These are phyloP conservation scores for Arremon aurantiirostris DNA, from an alignment of 2,797 vertebrate species.

Conservation along the genomic window DNA sequence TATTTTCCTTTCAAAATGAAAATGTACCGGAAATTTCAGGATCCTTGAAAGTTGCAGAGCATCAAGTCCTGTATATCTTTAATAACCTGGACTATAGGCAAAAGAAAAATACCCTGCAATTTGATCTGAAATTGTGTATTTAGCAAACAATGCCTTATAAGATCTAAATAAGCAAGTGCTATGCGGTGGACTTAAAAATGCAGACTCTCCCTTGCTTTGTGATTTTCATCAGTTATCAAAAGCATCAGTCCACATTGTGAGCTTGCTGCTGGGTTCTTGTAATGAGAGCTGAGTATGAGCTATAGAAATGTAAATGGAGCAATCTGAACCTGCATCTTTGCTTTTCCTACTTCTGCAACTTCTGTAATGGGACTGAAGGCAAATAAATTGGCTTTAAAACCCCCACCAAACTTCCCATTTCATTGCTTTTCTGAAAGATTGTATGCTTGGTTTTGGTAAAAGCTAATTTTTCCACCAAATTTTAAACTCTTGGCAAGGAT, in stretches of 20 bases:
- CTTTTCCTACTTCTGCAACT: constrained; percentile 19
- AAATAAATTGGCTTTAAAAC: not conserved
- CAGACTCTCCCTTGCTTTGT: not conserved
- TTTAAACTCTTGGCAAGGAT: not conserved
- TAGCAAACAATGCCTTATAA: not conserved
- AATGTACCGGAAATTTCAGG: not conserved
- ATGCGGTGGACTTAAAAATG: not conserved
- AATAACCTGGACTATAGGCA: not conserved
- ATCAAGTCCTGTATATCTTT: not conserved
- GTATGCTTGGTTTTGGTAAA: not conserved
- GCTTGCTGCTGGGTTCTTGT: constrained; percentile 20
- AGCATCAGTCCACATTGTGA: constrained; percentile 27
- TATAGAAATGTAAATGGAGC: constrained; percentile 54
- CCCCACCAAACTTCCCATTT: not conserved
- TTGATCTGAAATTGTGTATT: constrained; percentile 3
- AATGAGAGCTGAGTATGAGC: constrained; percentile 18
- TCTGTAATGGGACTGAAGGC: constrained; percentile 3
- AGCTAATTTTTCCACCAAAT: not conserved
- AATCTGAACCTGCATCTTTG: constrained; percentile 34
- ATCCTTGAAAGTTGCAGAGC: not conserved
- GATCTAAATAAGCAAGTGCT: not conserved
- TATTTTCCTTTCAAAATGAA: constrained; percentile 8
- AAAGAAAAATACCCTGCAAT: not conserved
- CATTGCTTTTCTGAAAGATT: not conserved
- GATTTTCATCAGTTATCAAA: constrained; percentile 45